A percentile compares a stretch with the other conserved stretches of the same genome.
Conservation (phyloP, 1,140 invertebrate genomes). For the Kradibia gibbosae region DNA sequence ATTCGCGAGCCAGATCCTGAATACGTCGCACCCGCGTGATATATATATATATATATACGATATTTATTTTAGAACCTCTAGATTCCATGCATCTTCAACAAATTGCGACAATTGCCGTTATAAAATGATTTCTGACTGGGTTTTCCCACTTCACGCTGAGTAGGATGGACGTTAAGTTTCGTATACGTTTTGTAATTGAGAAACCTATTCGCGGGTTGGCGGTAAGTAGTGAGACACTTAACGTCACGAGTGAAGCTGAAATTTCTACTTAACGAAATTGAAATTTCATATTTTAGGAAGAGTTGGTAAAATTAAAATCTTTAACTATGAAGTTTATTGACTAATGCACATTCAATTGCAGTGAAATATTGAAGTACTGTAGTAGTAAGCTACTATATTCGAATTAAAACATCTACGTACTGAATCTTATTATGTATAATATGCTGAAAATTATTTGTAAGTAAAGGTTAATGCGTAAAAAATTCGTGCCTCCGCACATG, state of each 20-base stretch:
- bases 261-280: conserved; percentile 44
- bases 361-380: conserved; percentile 28
- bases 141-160: conserved; percentile 8
- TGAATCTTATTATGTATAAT: conserved; percentile 23
- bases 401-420: conserved; percentile 26
- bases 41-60: neutral
- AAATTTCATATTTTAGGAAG: conserved; percentile 39
- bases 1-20: neutral
- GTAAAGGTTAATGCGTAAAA: neutral
- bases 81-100: neutral
- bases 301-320: conserved; percentile 33
- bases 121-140: conserved; percentile 26
- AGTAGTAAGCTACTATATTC: conserved; percentile 2
- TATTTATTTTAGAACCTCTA: too few species aligned
- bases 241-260: neutral
- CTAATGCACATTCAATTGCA: conserved; percentile 12
- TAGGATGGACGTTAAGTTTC: neutral
- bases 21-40: conserved; percentile 15
- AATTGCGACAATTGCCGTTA: conserved; percentile 43
- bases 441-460: neutral
- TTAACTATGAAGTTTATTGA: conserved; percentile 40
- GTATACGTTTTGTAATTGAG: too few species aligned
- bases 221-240: neutral
- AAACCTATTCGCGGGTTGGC: too few species aligned
- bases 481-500: neutral